These are phyloP conservation scores for Latrodectus elegans DNA, from an alignment of 2,888 invertebrate genomes.

Conservation along the genomic window DNA sequence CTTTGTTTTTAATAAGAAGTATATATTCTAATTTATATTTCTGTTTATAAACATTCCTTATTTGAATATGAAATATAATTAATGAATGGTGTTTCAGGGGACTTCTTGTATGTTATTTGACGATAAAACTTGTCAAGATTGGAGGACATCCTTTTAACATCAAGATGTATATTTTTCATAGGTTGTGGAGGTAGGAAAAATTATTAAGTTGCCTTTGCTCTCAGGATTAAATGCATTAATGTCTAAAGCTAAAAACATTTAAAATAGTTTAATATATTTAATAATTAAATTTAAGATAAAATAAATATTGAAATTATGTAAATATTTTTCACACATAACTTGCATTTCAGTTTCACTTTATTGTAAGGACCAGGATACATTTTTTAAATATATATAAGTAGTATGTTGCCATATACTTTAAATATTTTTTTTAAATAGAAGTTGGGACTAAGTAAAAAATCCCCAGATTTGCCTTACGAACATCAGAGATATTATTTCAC, in stretches of 20 bases:
- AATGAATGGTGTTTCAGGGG: conserved; percentile 38
- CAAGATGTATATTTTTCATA: conserved; percentile 53
- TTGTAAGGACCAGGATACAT: too few species aligned
- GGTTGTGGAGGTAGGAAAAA: conserved; percentile 62
- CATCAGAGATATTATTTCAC: too few species aligned
- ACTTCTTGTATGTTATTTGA: conserved; percentile 54
- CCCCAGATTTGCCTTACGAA: too few species aligned
- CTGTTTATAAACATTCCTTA: neutral
- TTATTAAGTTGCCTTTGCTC: neutral
- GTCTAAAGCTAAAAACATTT: too few species aligned
- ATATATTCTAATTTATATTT: neutral
- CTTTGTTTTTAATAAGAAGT: neutral
- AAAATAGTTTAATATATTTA: too few species aligned
- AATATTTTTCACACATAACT: neutral
- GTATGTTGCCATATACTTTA: too few species aligned
- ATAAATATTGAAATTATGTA: neutral
- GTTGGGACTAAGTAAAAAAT: too few species aligned
- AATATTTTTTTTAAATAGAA: too few species aligned
- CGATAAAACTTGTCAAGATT: conserved; percentile 44
- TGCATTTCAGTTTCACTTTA: neutral
- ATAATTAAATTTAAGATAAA: too few species aligned
- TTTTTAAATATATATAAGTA: too few species aligned
- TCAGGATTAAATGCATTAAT: neutral
- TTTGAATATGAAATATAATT: neutral
- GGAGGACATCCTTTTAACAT: conserved; percentile 43